Percentiles rank a stretch among this genome's conserved stretches.
Evolutionary conservation across 2,888 invertebrate species (phyloP).

Genomic region (Heliothis peltigera): DNA sequence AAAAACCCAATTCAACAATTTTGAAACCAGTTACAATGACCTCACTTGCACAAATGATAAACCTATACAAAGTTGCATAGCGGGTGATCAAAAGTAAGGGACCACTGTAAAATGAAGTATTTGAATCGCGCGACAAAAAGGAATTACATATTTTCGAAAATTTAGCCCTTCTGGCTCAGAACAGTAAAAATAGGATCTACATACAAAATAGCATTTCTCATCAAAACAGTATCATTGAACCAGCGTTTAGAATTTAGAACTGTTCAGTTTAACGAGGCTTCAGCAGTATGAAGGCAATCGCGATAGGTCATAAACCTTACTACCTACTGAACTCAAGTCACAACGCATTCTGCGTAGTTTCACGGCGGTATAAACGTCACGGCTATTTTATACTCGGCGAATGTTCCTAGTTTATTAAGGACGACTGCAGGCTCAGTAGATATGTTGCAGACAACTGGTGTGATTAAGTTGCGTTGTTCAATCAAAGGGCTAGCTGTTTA

Average conservation of each 20-base stretch:
- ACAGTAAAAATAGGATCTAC: background rate
- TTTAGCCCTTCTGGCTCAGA: background rate
- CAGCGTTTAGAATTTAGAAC: slow-evolving; percentile 18
- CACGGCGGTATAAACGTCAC: slow-evolving; percentile 21
- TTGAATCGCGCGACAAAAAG: background rate
- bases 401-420: background rate
- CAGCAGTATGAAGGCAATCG: slow-evolving; percentile 29
- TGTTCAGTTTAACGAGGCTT: slow-evolving; percentile 26
- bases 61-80: too few relatives aligned
- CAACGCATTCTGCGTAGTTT: slow-evolving; percentile 16
- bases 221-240: slow-evolving; percentile 31
- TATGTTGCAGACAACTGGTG: too few relatives aligned
- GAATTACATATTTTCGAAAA: background rate
- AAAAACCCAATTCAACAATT: too few relatives aligned
- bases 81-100: too few relatives aligned
- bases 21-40: too few relatives aligned
- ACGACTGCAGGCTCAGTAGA: background rate
- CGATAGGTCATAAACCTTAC: slow-evolving; percentile 43
- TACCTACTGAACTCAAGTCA: slow-evolving; percentile 13
- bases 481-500: too few relatives aligned
- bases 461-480: too few relatives aligned
- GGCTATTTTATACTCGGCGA: slow-evolving; percentile 12
- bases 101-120: too few relatives aligned
- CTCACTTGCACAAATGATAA: too few relatives aligned
- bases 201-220: slow-evolving; percentile 12